Conservation (phyloP, 2,888 invertebrate genomes). For the Synanthedon formicaeformis region DNA sequence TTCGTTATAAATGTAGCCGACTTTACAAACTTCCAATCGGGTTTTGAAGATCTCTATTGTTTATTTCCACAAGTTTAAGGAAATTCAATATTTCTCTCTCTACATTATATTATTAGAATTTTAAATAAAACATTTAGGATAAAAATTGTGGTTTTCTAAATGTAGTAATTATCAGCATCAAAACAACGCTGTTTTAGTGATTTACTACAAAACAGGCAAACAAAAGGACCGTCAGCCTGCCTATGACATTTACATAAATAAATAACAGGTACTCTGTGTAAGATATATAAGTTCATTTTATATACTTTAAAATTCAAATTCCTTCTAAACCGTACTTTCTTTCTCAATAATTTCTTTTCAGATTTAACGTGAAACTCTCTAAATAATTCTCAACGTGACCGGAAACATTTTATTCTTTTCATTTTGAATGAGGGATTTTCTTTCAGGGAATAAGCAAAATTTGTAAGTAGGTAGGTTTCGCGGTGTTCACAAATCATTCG, state of each 20-base stretch:
- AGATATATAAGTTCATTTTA: not conserved
- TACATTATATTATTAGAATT: too few relatives aligned
- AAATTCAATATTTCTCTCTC: too few relatives aligned
- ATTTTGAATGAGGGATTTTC: slow-evolving; percentile 9
- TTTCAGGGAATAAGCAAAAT: not conserved
- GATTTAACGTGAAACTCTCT: not conserved
- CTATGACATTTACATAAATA: too few relatives aligned
- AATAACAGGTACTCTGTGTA: not conserved
- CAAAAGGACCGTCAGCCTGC: too few relatives aligned
- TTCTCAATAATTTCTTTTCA: not conserved
- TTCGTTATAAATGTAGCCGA: slow-evolving; percentile 9
- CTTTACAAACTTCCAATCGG: not conserved
- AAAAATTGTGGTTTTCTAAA: too few relatives aligned
- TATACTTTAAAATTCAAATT: not conserved
- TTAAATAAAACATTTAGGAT: too few relatives aligned
- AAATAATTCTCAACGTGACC: slow-evolving; percentile 22
- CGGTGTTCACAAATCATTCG: slow-evolving; percentile 16
- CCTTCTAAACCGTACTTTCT: not conserved
- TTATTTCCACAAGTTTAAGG: too few relatives aligned
- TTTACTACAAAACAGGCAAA: too few relatives aligned
- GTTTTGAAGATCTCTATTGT: too few relatives aligned
- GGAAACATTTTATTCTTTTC: slow-evolving; percentile 10
- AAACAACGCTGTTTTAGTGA: too few relatives aligned
- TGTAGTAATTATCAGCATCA: too few relatives aligned
- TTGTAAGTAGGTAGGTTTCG: slow-evolving; percentile 12